A percentile compares a stretch with the other conserved stretches of the same genome.
These are phyloP conservation scores for Pseudomyrmex concolor DNA, from an alignment of 1,140 invertebrate genomes.

Conservation along the genomic window DNA sequence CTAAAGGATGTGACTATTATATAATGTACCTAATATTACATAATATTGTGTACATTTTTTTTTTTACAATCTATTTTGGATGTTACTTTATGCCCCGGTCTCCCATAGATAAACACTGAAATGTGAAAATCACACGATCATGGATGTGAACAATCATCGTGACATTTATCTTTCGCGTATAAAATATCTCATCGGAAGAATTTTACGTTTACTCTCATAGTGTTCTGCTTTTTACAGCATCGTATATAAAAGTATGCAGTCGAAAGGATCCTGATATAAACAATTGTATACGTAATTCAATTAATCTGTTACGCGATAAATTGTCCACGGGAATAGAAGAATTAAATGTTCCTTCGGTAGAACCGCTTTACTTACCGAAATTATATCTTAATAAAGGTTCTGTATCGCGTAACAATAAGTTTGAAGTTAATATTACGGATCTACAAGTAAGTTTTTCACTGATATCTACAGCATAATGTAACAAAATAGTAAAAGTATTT, in stretches of 20 bases:
- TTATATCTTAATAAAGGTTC: constrained; percentile 86
- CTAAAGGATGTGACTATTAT: no score
- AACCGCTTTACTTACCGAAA: constrained; percentile 86
- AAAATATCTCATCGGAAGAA: background rate
- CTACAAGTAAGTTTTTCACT: constrained; percentile 82
- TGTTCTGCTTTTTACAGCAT: constrained; percentile 84
- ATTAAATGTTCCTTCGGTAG: constrained; percentile 88
- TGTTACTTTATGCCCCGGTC: no score
- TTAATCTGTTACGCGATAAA: constrained; percentile 87
- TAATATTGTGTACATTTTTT: no score
- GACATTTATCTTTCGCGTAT: background rate
- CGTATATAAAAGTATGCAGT: constrained; percentile 89
- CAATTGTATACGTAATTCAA: constrained; percentile 88
- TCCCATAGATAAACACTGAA: no score
- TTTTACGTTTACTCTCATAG: background rate
- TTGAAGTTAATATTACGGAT: constrained; percentile 88
- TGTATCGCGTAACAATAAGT: constrained; percentile 84
- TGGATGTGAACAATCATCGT: no score
- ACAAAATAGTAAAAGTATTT: background rate
- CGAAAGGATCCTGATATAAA: constrained; percentile 87
- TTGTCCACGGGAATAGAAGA: constrained; percentile 88
- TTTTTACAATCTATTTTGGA: no score
- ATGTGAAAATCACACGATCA: no score
- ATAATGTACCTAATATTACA: no score
- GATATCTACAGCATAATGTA: background rate